phyloP scores from a whole-genome alignment of 2,797 vertebrate species.

The Hozukius guyotensis region DNA sequence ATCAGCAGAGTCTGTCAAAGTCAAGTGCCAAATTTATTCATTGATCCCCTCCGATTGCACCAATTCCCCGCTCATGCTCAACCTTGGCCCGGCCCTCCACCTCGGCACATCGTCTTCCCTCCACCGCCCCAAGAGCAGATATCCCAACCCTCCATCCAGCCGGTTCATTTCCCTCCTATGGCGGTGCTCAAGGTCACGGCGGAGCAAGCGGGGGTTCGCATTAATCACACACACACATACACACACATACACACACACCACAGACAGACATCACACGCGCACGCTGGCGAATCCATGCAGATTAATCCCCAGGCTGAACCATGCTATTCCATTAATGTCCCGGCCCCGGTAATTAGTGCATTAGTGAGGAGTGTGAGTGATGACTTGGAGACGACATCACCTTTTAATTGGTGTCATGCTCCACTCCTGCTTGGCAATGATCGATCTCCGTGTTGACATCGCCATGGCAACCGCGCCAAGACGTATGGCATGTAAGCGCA shows the following conservation, averaged over 20 bases:
- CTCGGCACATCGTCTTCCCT: slow-evolving; percentile 13
- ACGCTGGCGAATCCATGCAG: slow-evolving; percentile 70
- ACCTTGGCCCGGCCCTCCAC: slow-evolving; percentile 56
- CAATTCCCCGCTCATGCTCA: slow-evolving; percentile 38
- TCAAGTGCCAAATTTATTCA: slow-evolving; percentile 52
- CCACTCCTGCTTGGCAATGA: slow-evolving; percentile 77
- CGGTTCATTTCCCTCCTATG: slow-evolving; percentile 72
- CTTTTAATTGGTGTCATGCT: slow-evolving; percentile 83
- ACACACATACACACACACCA: slow-evolving; percentile 24
- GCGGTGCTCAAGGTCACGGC: slow-evolving; percentile 76
- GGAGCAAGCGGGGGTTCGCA: slow-evolving; percentile 66
- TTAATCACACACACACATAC: slow-evolving; percentile 71
- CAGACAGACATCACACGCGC: slow-evolving; percentile 39
- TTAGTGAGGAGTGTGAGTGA: slow-evolving; percentile 79
- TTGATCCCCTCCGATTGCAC: slow-evolving; percentile 41
- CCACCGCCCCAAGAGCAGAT: slow-evolving; percentile 31
- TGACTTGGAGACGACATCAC: slow-evolving; percentile 80
- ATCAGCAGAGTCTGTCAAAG: slow-evolving; percentile 44
- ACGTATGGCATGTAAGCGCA: slow-evolving; percentile 50
- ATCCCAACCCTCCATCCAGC: slow-evolving; percentile 52
- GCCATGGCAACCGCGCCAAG: slow-evolving; percentile 63
- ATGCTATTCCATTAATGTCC: slow-evolving; percentile 82
- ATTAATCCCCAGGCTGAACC: slow-evolving; percentile 81
- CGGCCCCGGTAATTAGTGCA: slow-evolving; percentile 81
- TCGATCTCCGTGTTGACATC: slow-evolving; percentile 75